A percentile compares a stretch with the other conserved stretches of the same genome.
phyloP scores from a whole-genome alignment of 2,113 vertebrate species.

The human (Homo sapiens) region GRCh38 chr14:55785501-55786000 shows the following conservation, averaged over 20 bases:
- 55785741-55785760: neutral
- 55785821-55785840: neutral
- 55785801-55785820: neutral
- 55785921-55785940: neutral
- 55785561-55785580: neutral
- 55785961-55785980: neutral
- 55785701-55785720: neutral
- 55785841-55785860: neutral
- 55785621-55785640: neutral
- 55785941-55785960: neutral
- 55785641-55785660: neutral
- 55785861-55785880: neutral
- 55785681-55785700: conserved; percentile 40
- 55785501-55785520: neutral
- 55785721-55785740: conserved; percentile 31
- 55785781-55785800: neutral
- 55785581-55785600: neutral
- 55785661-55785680: neutral
- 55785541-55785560: neutral
- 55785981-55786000: neutral
- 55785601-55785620: neutral
- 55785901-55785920: neutral
- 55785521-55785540: neutral
- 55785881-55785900: neutral
- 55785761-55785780: neutral